Evolutionary conservation across 92 coral and sea anemone genomes (phyloP).

Genomic region (Plumapathes pennacea): DNA sequence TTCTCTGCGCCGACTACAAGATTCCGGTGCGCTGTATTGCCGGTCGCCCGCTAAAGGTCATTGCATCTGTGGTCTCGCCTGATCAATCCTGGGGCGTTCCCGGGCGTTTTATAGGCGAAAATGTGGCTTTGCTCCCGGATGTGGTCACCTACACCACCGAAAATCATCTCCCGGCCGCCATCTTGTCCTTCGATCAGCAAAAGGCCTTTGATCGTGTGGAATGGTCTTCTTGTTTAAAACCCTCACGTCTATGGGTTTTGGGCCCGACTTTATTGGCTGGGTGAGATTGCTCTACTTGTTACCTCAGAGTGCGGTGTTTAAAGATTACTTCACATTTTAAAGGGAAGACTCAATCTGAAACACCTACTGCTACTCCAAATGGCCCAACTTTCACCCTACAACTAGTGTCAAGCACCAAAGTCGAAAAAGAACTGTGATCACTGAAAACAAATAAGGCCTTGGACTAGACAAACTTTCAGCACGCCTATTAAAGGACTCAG

Average conservation of each 20-base stretch:
- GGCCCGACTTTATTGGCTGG: slow-evolving; percentile 5
- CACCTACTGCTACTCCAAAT: too few relatives aligned
- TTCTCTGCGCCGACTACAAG: background rate
- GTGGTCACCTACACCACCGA: background rate
- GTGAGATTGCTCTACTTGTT: background rate
- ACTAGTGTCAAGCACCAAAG: too few relatives aligned
- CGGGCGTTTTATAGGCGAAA: background rate
- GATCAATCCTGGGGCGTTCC: slow-evolving; percentile 1
- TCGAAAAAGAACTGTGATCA: background rate
- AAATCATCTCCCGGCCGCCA: background rate
- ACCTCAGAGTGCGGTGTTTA: too few relatives aligned
- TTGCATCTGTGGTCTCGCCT: too few relatives aligned
- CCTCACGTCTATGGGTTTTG: slow-evolving; percentile 8
- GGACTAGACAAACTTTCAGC: slow-evolving; percentile 27
- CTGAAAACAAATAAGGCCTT: slow-evolving; percentile 25
- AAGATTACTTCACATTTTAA: too few relatives aligned
- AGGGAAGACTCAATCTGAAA: too few relatives aligned
- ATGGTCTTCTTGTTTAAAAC: slow-evolving; percentile 1
- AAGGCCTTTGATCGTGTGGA: slow-evolving; percentile 9
- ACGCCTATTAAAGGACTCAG: slow-evolving; percentile 9
- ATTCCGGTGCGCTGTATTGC: background rate
- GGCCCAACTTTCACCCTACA: too few relatives aligned
- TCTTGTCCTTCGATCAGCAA: slow-evolving; percentile 6
- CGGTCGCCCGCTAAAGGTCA: too few relatives aligned
- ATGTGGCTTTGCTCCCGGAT: background rate